Base-by-base conservation (phyloP, 2,888 invertebrate genomes). In the Heliconius cydno region DNA sequence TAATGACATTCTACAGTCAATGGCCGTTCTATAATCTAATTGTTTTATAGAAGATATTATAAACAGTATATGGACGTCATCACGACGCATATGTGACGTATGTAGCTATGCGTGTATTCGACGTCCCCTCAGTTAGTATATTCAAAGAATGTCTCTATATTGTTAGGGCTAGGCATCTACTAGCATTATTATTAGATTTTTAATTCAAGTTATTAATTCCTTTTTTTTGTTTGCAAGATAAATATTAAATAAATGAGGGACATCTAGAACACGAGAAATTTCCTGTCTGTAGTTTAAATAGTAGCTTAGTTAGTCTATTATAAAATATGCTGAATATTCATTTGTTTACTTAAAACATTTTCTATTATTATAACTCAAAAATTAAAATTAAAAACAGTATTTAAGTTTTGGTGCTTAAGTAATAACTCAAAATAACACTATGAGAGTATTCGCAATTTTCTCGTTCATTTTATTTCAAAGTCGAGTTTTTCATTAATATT, bases 401-500 rank as follows among this genome's bases (percentile, higher is more conserved):
- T 34, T 30, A 30, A 30, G 30, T 66, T 46, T 41, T 41, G 30
- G 63, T 66, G 12, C 65, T 70, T 25, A 75, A 66, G 67, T 77
- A 77, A 81, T 73, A 46, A 77, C 25, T 65, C 30, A 67, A 74
- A 81, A 79, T 76, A 28, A 52, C n/a, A 79, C 65, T 30, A 79
- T 46, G 52, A 46, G 67, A 71, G 77, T n/a, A 77, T 77, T 71
- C 60, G 63, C 38, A 81, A 74, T 79, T 70, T 81, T 79, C 74
- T 71, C 67, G 76, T 79, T 79, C 82, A 81, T 66, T 79, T 80
- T 57, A 82, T 80, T 78, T 78, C 70, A 73, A 74, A 78, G 63
- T 78, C 76, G 72, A 77, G 76, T 86, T 85, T 82, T 84, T 89
- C 88, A 89, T 90, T 88, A 90, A 90, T 88, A 87, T 89, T 90